These are phyloP conservation scores for Drosophila navojoa DNA, from an alignment of 1,140 invertebrate species.

Conservation along the genomic window DNA sequence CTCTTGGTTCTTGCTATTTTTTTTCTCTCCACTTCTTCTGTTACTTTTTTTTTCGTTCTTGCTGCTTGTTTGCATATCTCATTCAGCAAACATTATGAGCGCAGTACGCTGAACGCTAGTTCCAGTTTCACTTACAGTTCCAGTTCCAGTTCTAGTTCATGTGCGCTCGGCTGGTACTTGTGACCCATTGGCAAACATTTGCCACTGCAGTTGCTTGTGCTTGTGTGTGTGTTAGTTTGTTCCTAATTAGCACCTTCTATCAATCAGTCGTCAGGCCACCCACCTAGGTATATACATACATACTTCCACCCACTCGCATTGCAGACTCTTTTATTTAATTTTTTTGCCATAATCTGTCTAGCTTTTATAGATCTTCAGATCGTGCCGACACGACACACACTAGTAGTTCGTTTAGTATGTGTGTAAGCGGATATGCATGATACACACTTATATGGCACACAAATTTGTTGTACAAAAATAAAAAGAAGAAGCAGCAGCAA, in stretches of 20 bases:
- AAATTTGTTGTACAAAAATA: constrained; percentile 13
- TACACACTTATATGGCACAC: constrained; percentile 40
- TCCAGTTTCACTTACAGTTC: constrained; percentile 1
- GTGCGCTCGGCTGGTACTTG: background rate
- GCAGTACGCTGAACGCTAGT: constrained; percentile 22
- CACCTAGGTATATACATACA: background rate
- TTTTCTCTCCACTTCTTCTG: constrained; percentile 40
- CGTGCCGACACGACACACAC: constrained; percentile 55
- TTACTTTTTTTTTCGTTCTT: constrained; percentile 41
- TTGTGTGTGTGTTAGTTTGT: constrained; percentile 46
- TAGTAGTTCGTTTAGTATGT: constrained; percentile 21
- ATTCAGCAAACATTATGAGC: constrained; percentile 53
- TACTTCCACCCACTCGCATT: constrained; percentile 8
- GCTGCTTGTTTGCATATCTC: constrained; percentile 75
- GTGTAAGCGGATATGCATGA: constrained; percentile 73
- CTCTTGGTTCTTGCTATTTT: constrained; percentile 20
- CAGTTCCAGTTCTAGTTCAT: constrained; percentile 1
- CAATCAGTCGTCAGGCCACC: constrained; percentile 17
- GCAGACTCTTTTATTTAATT: constrained; percentile 23
- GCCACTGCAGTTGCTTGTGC: background rate
- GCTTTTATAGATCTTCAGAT: constrained; percentile 60
- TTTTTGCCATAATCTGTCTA: constrained; percentile 36
- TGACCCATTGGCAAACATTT: constrained; percentile 44
- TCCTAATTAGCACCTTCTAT: constrained; percentile 79
- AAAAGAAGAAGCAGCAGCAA: constrained; percentile 28